Conservation (phyloP, 2,888 invertebrate species). For the Xanthia icteritia region DNA sequence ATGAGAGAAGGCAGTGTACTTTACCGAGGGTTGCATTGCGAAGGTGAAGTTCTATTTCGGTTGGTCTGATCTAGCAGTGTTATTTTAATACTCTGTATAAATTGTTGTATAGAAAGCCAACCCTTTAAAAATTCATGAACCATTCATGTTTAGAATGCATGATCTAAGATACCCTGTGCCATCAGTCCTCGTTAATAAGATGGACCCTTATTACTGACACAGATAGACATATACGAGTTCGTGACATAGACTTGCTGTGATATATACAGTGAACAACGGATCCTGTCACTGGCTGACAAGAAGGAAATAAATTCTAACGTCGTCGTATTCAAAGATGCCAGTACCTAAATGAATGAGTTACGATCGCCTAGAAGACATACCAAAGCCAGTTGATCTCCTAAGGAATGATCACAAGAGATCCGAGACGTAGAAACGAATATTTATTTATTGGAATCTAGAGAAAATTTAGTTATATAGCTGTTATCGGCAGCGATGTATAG, state of each 20-base stretch:
- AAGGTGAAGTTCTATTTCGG: not conserved
- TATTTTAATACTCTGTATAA: conserved; percentile 17
- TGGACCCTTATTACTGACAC: not conserved
- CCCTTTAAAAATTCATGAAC: conserved; percentile 5
- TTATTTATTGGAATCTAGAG: conserved; percentile 36
- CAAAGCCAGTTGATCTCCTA: conserved; percentile 20
- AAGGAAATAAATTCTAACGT: conserved; percentile 32
- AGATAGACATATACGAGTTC: not conserved
- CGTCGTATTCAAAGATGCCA: conserved; percentile 37
- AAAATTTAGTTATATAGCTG: conserved; percentile 7
- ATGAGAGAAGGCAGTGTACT: not conserved
- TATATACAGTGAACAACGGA: not conserved
- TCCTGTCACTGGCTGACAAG: not conserved
- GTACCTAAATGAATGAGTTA: conserved; percentile 46
- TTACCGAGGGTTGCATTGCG: not conserved
- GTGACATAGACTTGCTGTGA: not conserved
- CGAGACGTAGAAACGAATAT: conserved; percentile 27
- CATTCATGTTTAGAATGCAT: conserved; percentile 10
- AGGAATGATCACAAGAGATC: conserved; percentile 42
- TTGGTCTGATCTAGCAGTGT: not conserved
- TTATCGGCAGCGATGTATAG: not conserved
- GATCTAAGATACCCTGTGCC: not conserved
- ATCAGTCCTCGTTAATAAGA: not conserved
- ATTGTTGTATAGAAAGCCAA: conserved; percentile 1
- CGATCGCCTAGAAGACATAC: conserved; percentile 38